These are phyloP conservation scores for Epinephelus fuscoguttatus DNA, from an alignment of 2,113 vertebrate species.

Conservation along the genomic window DNA sequence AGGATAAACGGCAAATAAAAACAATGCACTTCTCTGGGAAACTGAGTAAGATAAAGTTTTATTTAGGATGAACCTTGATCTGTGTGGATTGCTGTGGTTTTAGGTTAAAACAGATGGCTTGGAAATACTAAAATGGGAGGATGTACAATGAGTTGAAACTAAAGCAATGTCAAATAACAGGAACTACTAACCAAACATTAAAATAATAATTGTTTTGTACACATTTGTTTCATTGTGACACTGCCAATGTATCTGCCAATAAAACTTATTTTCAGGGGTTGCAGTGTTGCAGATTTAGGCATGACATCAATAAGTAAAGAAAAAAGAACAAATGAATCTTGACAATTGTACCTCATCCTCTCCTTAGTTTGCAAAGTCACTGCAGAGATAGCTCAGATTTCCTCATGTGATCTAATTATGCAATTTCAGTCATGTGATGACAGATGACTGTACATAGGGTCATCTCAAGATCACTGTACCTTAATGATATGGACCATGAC, in stretches of 20 bases:
- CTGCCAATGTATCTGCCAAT: background rate
- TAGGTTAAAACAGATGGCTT: background rate
- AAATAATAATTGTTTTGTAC: background rate
- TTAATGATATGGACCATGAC: background rate
- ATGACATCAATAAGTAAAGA: background rate
- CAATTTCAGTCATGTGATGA: background rate
- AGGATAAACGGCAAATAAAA: slow-evolving; percentile 10
- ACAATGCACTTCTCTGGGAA: slow-evolving; percentile 2
- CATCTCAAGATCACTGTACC: background rate
- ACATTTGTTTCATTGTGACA: background rate
- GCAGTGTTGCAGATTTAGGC: background rate
- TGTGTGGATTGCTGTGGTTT: background rate
- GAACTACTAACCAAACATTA: too few species aligned
- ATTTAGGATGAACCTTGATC: background rate
- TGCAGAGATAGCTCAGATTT: background rate
- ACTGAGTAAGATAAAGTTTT: background rate
- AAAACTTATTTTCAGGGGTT: background rate
- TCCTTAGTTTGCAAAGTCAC: background rate
- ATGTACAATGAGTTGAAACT: too few species aligned
- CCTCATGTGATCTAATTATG: background rate
- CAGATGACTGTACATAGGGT: background rate
- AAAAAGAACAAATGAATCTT: background rate
- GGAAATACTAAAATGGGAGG: background rate
- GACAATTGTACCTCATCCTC: background rate
- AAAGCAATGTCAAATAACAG: background rate